Base-by-base conservation (phyloP, 2,888 invertebrate genomes). In the Ceriagrion tenellum region DNA sequence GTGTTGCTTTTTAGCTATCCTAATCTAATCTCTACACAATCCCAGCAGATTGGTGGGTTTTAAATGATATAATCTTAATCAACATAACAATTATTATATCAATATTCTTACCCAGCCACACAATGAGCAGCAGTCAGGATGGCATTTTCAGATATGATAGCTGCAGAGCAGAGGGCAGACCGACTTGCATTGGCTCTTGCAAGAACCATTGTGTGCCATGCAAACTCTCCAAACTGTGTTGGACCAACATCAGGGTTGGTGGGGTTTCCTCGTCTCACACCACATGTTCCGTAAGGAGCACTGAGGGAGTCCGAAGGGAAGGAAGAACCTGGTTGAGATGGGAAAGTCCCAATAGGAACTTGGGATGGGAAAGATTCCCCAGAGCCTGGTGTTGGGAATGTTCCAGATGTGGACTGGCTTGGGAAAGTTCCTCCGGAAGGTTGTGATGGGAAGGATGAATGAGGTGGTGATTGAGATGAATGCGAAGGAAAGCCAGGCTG, bases 171-270 rank as follows among this genome's bases (percentile, higher is more conserved):
- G 0, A 98, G 97, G 2, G 98, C 97, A 95, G 98, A 98, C 96
- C 98, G 98, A 40, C 95, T 95, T 18, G 88, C 81, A 96, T 98
- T 98, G 0, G 98, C 97, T 96, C 98, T 98, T 40, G 98, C 97
- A 30, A 98, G 97, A 0, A 99, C 97, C 98, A 99, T 98, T 0
- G 98, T 98, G 96, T 99, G 98, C 99, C 99, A 99, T 95, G 99
- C 98, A 96, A 98, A 98, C 97, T 98, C 98, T 0, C 98, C 98
- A 96, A 95, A 93, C 30, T 89, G 88, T 13, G 88, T 95, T 55
- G 55, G 95, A 8, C 95, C 95, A 40, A 90, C 95, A 55, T 95
- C 88, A 26, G 95, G 95, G 55, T 35, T 95, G 13, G 63, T 91
- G 63, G 95, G 90, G 10, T 90, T 35, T 30, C 74, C 95, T 56